These are phyloP conservation scores for Micrasema minimum DNA, from an alignment of 1,140 invertebrate species.

Conservation along the genomic window DNA sequence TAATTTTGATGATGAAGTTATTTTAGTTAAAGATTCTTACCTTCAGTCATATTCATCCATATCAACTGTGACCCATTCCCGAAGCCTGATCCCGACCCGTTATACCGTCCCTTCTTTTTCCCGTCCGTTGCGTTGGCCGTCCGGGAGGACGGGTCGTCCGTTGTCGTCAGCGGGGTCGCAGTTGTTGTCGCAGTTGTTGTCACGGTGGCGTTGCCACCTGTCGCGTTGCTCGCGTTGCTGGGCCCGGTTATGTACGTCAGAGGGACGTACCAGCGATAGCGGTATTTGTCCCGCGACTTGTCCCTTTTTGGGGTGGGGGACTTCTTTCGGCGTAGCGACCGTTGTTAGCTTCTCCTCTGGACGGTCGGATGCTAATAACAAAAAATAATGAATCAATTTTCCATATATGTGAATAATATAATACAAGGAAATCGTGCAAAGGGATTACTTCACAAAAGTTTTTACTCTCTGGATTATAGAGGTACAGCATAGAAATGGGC, in stretches of 20 bases:
- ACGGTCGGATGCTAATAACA: conserved; percentile 31
- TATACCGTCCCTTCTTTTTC: not conserved
- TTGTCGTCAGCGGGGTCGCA: conserved; percentile 36
- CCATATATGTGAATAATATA: not conserved
- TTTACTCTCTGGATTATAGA: too few species aligned
- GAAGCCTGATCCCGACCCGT: conserved; percentile 37
- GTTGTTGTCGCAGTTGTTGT: conserved; percentile 54
- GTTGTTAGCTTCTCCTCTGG: conserved; percentile 19
- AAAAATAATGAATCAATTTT: too few species aligned
- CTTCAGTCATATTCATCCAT: conserved; percentile 82
- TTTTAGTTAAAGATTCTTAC: too few species aligned
- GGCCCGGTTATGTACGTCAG: conserved; percentile 72
- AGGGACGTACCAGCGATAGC: conserved; percentile 81
- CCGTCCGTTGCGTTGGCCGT: conserved; percentile 56
- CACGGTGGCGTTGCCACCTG: conserved; percentile 67
- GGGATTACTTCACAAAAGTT: too few species aligned
- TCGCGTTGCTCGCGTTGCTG: not conserved
- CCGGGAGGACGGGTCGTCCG: conserved; percentile 62
- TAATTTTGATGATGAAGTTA: too few species aligned
- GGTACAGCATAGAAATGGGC: too few species aligned
- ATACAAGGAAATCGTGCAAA: not conserved
- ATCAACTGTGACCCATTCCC: conserved; percentile 61
- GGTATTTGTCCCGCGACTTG: conserved; percentile 41
- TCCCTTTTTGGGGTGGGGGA: conserved; percentile 37
- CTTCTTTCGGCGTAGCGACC: conserved; percentile 33